Evolutionary conservation across 2,888 invertebrate genomes (phyloP).

Genomic region (Rotaria sp.): DNA sequence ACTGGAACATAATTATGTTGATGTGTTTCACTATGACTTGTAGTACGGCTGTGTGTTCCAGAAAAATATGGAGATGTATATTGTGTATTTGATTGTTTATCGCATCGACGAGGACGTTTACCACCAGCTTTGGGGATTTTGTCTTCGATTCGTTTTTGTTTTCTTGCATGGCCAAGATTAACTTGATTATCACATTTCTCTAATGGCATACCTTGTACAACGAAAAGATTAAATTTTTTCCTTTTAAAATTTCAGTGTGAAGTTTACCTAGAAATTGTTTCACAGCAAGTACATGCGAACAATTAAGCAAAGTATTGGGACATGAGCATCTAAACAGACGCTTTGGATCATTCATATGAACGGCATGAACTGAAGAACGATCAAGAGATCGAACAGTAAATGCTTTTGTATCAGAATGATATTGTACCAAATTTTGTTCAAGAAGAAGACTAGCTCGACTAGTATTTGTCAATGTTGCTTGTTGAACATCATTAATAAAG

Average conservation of each 20-base stretch:
- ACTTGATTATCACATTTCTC: not conserved
- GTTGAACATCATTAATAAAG: no score
- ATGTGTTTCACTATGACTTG: not conserved
- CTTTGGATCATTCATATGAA: not conserved
- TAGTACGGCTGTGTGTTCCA: not conserved
- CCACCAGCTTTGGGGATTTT: not conserved
- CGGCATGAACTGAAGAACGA: not conserved
- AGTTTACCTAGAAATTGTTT: not conserved
- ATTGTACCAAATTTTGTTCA: not conserved
- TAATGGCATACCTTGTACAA: not conserved
- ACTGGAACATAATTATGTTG: not conserved
- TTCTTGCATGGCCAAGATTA: not conserved
- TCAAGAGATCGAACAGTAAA: not conserved
- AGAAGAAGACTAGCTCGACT: not conserved
- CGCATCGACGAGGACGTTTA: not conserved
- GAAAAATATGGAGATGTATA: not conserved
- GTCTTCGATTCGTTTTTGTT: not conserved
- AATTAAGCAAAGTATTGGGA: not conserved
- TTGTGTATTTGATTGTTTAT: not conserved
- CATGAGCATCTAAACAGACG: not conserved
- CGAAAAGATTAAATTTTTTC: not conserved
- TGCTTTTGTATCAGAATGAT: not conserved
- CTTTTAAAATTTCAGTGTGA: no score
- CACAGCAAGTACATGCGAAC: not conserved
- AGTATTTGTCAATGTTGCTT: not conserved